phyloP scores from a whole-genome alignment of 2,888 invertebrate species.

The Parapristionchus giblindavisi region DNA sequence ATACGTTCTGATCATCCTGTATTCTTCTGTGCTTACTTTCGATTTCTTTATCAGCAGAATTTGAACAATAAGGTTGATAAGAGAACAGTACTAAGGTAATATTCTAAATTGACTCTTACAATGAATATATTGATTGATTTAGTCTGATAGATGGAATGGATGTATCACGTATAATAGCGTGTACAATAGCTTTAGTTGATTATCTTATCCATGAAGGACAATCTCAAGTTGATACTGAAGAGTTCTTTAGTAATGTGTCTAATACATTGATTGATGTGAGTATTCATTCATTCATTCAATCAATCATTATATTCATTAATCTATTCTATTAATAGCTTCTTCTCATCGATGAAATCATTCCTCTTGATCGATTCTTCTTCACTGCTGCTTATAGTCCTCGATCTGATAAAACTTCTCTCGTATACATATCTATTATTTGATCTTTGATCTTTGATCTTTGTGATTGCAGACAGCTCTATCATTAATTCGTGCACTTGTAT shows the following conservation, averaged over 20 bases:
- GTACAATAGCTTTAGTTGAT: slow-evolving; percentile 49
- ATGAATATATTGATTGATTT: neutral
- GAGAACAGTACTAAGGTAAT: neutral
- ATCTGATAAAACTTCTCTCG: slow-evolving; percentile 30
- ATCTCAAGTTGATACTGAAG: neutral
- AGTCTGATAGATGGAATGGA: slow-evolving; percentile 37
- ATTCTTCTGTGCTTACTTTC: slow-evolving; percentile 12
- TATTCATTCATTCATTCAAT: neutral
- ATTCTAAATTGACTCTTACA: neutral
- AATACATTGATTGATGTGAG: neutral
- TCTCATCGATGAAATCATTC: slow-evolving; percentile 10
- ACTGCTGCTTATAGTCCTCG: slow-evolving; percentile 23
- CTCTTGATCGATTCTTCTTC: slow-evolving; percentile 37
- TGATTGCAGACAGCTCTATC: slow-evolving; percentile 13
- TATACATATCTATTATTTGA: neutral
- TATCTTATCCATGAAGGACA: slow-evolving; percentile 42
- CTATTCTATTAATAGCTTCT: no score
- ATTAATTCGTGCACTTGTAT: slow-evolving; percentile 13
- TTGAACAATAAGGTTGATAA: neutral
- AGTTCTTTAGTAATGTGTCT: neutral
- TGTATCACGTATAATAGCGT: slow-evolving; percentile 42
- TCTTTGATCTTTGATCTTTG: neutral
- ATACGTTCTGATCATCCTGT: neutral
- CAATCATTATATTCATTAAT: no score
- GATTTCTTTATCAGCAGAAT: neutral